A percentile compares a stretch with the other conserved stretches of the same genome.
These are phyloP conservation scores for Hylomyscus alleni DNA, from an alignment of 2,797 vertebrate genomes.

Conservation along the genomic window DNA sequence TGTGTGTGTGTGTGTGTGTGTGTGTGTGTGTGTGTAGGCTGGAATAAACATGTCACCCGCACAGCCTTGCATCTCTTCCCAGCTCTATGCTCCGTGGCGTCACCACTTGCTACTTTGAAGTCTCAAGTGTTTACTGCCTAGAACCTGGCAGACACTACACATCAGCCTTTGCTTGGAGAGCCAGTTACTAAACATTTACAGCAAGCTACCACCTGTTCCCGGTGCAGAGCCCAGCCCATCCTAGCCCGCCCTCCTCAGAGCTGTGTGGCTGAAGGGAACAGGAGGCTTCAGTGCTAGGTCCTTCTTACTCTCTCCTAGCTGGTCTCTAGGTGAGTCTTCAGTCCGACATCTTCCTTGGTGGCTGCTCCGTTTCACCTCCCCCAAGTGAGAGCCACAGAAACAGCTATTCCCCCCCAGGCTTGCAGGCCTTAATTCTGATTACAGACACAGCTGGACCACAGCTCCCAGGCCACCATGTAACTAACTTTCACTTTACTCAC, in stretches of 20 bases:
- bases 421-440: slow-evolving; percentile 41
- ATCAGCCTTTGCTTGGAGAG: not conserved
- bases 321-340: not conserved
- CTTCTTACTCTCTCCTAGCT: not conserved
- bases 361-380: not conserved
- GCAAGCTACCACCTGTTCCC: not conserved
- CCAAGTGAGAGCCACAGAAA: not conserved
- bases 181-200: not conserved
- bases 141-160: not conserved
- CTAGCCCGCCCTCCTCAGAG: not conserved
- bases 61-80: not conserved
- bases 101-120: not conserved
- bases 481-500: slow-evolving; percentile 83
- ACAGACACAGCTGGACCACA: slow-evolving; percentile 73
- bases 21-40: no score
- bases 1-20: not conserved
- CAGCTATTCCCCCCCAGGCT: slow-evolving; percentile 66
- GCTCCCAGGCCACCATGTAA: slow-evolving; percentile 57
- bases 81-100: not conserved
- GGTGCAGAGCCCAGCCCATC: fast-evolving
- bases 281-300: not conserved
- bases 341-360: not conserved
- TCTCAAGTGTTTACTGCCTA: not conserved
- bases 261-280: no score
- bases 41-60: not conserved